Base-by-base conservation (phyloP, 2,113 vertebrate species). In the Nasalis larvatus region DNA sequence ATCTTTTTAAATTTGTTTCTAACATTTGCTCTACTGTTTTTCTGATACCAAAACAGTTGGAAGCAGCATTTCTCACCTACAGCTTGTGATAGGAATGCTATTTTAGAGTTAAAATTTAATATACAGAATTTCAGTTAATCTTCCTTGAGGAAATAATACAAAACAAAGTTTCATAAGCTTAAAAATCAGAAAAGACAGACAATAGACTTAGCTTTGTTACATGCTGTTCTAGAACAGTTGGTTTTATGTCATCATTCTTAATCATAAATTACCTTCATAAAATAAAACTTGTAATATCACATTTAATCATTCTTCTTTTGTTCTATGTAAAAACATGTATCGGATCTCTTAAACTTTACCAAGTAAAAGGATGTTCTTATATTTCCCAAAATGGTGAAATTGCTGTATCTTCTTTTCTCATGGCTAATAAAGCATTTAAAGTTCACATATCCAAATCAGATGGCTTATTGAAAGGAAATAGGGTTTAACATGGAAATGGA, bases 201-300 rank as follows among this genome's bases (percentile, higher is more conserved):
- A 78, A 30, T 52, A 95, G 58, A 73, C 30, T 86, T 84, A 20
- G 71, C 25, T 89, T 83, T 54, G 66, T 92, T 91, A 83, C 78
- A 63, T 54, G 74, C 21, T 80, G 73, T 78, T 78, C 94, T 88
- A 78, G 78, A 76, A 89, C n/a, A 83, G 21, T 80, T 89, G 66
- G 74, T 96, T 90, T 95, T 89, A 60, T 54, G 27, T 83, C 42
- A 52, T 82, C 89, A 86, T 91, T 86, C 66, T 49, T 81, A 37
- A 91, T 96, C 60, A 94, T 93, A 78, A 96, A 95, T 94, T 97
- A 91, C 73, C 73, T 77, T 86, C 73, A 30, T 63, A 47, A 25
- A 95, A 78, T 60, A 94, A 85, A 93, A 58, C 52, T 68, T 74
- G 30, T 58, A 88, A 47, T 54, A 56, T 94, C 54, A 81, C 74